Evolutionary conservation across 2,888 invertebrate genomes (phyloP).

Genomic region (Sminthurides aquaticus): DNA sequence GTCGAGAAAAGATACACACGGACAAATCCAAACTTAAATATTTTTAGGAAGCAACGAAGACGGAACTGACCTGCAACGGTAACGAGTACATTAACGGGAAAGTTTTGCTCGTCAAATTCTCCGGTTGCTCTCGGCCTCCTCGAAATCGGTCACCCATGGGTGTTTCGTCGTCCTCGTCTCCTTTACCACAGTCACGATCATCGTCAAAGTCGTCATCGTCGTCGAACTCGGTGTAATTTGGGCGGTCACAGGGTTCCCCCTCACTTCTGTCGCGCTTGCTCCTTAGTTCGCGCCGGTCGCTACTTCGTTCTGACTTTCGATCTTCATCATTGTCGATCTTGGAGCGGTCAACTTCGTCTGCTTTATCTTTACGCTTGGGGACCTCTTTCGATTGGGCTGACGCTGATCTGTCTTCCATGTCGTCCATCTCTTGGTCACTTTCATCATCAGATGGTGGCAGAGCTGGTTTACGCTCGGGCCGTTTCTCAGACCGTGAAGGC

Average conservation of each 20-base stretch:
- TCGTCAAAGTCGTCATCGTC: conserved; percentile 27
- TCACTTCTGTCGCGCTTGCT: not conserved
- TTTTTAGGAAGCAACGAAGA: no score
- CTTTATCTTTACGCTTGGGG: no score
- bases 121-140: conserved; percentile 64
- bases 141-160: not conserved
- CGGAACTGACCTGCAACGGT: conserved; percentile 24
- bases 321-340: not conserved
- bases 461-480: not conserved
- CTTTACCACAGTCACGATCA: not conserved
- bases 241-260: not conserved
- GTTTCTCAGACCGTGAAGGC: not conserved
- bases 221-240: not conserved
- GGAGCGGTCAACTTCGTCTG: not conserved
- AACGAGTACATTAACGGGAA: conserved; percentile 33
- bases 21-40: no score
- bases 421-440: not conserved
- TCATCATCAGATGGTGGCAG: not conserved
- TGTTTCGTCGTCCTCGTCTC: not conserved
- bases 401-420: not conserved
- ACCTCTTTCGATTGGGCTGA: not conserved
- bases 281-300: not conserved
- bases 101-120: conserved; percentile 61
- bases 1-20: no score
- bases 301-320: conserved; percentile 1